Percentiles rank a stretch among this genome's conserved stretches.
Evolutionary conservation across 1,140 invertebrate genomes (phyloP).

Genomic region (Hycleus phaleratus): DNA sequence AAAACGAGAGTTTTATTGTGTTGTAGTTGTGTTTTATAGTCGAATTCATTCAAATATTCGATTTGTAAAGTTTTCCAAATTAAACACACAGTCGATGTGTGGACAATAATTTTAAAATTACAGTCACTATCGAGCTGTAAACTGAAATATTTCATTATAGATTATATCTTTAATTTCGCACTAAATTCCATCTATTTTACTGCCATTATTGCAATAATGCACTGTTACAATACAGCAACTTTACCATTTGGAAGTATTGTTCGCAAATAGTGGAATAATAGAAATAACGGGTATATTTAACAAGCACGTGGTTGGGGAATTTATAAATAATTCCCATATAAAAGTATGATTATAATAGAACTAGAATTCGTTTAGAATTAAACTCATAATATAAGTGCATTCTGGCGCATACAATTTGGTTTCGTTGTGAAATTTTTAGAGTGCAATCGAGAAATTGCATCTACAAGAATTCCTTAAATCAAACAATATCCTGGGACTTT

Average conservation of each 20-base stretch:
- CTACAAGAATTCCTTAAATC: not conserved
- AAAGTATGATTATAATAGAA: not conserved
- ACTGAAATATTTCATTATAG: not conserved
- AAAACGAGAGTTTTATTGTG: not conserved
- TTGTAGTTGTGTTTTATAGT: not conserved
- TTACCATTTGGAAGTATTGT: not conserved
- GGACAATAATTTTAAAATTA: too few species aligned
- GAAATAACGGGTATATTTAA: not conserved
- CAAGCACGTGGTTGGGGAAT: not conserved
- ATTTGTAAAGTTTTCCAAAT: constrained; percentile 1
- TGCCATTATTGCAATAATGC: not conserved
- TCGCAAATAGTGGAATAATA: not conserved
- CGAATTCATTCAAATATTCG: not conserved
- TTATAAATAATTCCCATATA: not conserved
- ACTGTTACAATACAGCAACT: not conserved
- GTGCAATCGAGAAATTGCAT: not conserved
- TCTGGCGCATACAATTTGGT: not conserved
- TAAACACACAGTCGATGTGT: not conserved
- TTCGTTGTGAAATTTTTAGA: not conserved
- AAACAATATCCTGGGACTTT: too few species aligned
- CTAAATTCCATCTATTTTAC: not conserved
- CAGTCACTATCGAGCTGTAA: too few species aligned
- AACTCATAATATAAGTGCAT: not conserved
- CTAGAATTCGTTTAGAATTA: not conserved
- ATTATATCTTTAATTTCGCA: not conserved